phyloP scores from a whole-genome alignment of 2,113 vertebrate species.

The Platanista minor region DNA sequence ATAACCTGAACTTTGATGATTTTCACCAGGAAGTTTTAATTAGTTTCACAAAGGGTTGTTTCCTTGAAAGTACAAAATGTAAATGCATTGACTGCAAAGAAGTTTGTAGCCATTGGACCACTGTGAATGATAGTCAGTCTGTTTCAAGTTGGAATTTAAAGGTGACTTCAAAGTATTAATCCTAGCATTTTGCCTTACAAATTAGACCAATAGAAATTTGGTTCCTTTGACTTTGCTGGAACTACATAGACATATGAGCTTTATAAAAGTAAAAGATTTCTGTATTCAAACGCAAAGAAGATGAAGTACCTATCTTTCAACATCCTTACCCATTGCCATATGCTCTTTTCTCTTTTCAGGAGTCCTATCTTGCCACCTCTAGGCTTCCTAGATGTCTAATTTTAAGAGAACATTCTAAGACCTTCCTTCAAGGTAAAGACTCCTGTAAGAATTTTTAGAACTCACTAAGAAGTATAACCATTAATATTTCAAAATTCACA shows the following conservation, averaged over 20 bases:
- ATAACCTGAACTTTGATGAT: neutral
- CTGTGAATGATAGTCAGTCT: neutral
- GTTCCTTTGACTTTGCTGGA: neutral
- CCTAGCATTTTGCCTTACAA: neutral
- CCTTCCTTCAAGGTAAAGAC: neutral
- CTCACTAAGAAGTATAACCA: neutral
- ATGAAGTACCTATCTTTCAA: neutral
- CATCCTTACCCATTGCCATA: neutral
- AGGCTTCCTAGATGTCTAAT: neutral
- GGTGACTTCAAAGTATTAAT: neutral
- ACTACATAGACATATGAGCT: neutral
- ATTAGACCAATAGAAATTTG: neutral
- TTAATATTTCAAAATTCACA: neutral
- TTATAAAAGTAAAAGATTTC: neutral
- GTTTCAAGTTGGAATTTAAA: neutral
- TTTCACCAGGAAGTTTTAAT: conserved; percentile 35
- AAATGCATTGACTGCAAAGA: neutral
- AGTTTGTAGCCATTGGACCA: neutral
- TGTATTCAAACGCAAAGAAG: neutral
- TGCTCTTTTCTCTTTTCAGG: neutral
- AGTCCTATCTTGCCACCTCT: neutral
- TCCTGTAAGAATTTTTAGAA: neutral
- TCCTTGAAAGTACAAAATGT: neutral
- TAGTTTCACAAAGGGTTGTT: conserved; percentile 7
- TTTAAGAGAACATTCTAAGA: neutral